phyloP scores from a whole-genome alignment of 2,797 vertebrate species.

The Chaetophractus vellerosus region DNA sequence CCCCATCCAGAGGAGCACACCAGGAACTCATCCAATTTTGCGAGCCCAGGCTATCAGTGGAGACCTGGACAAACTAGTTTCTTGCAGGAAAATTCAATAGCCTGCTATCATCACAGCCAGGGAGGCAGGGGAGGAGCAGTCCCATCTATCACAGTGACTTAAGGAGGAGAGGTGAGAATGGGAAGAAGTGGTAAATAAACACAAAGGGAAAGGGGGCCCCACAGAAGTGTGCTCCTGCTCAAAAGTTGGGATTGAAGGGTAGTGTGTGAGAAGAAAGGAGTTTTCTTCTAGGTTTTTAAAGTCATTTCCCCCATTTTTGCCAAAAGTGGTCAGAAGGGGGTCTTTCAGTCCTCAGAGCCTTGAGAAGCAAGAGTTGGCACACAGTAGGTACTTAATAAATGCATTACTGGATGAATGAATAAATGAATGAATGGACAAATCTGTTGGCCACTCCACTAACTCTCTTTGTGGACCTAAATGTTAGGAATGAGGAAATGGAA shows the following conservation, averaged over 20 bases:
- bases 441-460: background rate
- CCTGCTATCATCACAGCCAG: background rate
- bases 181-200: background rate
- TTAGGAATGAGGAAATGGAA: background rate
- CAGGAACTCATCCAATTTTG: constrained; percentile 56
- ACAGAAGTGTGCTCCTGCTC: background rate
- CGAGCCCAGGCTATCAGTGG: background rate
- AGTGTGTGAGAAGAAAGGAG: background rate
- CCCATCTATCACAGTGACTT: background rate
- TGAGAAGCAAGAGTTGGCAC: background rate
- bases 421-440: background rate
- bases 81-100: constrained; percentile 36
- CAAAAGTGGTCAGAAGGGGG: background rate
- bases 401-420: background rate
- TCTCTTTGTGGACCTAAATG: background rate
- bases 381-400: background rate
- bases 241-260: background rate
- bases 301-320: background rate
- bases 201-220: background rate
- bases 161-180: background rate
- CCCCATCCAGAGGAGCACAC: background rate
- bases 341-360: background rate
- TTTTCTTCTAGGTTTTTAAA: constrained; percentile 31
- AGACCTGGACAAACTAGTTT: constrained; percentile 58
- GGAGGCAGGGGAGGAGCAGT: background rate